These are phyloP conservation scores for Heteropelma amictum DNA, from an alignment of 2,888 invertebrate genomes.

Conservation along the genomic window DNA sequence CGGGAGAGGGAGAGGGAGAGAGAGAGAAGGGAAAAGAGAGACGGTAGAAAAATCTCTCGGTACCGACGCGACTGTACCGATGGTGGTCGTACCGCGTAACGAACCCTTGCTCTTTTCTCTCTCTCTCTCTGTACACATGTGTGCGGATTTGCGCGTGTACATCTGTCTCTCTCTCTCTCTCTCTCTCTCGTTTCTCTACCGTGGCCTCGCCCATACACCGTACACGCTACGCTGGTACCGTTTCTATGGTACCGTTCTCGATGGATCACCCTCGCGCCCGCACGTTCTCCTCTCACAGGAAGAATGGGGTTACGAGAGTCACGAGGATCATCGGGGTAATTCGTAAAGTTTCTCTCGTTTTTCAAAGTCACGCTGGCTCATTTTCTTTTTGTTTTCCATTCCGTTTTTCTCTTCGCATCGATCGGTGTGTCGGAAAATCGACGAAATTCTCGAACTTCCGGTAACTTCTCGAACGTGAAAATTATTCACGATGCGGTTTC, in stretches of 20 bases:
- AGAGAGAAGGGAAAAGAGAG: conserved; percentile 12
- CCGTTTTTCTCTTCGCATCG: no score
- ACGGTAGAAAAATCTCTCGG: conserved; percentile 44
- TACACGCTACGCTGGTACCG: conserved; percentile 69
- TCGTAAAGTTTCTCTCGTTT: conserved; percentile 20
- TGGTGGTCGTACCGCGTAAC: conserved; percentile 45
- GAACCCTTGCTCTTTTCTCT: conserved; percentile 38
- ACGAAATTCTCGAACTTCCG: no score
- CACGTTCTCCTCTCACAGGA: conserved; percentile 7
- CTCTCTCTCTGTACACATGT: background rate
- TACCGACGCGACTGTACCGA: conserved; percentile 42
- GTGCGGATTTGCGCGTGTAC: conserved; percentile 25
- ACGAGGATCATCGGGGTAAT: background rate
- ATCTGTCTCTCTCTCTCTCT: background rate
- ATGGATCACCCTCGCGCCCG: conserved; percentile 69
- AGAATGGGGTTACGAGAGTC: background rate
- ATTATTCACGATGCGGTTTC: no score
- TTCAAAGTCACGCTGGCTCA: background rate
- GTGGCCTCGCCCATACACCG: conserved; percentile 52
- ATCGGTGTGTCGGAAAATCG: no score
- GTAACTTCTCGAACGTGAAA: no score
- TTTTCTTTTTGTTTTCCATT: background rate
- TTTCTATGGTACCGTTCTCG: conserved; percentile 76
- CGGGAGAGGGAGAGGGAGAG: conserved; percentile 15
- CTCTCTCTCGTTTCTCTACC: background rate